phyloP scores from a whole-genome alignment of 2,888 invertebrate species.

The Sphinx pinastri region DNA sequence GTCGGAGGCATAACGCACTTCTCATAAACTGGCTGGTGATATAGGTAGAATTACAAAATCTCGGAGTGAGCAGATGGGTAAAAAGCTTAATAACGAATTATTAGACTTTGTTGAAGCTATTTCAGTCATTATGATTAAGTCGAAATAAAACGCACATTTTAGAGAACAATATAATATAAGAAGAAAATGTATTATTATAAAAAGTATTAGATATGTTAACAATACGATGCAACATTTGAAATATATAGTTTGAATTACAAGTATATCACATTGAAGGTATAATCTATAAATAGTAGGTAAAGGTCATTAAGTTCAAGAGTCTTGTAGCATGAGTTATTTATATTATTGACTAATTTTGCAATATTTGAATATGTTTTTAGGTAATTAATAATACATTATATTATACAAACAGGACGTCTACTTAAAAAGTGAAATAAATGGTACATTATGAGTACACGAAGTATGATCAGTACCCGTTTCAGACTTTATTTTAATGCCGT shows the following conservation, averaged over 20 bases:
- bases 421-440: no score
- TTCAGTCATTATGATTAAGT: not conserved
- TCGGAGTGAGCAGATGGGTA: no score
- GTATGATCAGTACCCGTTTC: no score
- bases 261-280: conserved; percentile 62
- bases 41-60: no score
- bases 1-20: no score
- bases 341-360: conserved; percentile 12
- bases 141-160: conserved; percentile 34
- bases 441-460: no score
- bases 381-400: no score
- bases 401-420: no score
- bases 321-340: conserved; percentile 30
- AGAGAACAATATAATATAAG: conserved; percentile 52
- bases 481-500: no score
- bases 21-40: no score
- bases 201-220: conserved; percentile 66
- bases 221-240: conserved; percentile 54
- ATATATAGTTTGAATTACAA: conserved; percentile 50
- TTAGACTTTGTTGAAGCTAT: not conserved
- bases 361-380: no score
- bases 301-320: conserved; percentile 39
- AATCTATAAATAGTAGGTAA: conserved; percentile 43
- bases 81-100: no score
- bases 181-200: conserved; percentile 54